Evolutionary conservation across 2,797 vertebrate species (phyloP).

Genomic region (Gastrophryne carolinensis): DNA sequence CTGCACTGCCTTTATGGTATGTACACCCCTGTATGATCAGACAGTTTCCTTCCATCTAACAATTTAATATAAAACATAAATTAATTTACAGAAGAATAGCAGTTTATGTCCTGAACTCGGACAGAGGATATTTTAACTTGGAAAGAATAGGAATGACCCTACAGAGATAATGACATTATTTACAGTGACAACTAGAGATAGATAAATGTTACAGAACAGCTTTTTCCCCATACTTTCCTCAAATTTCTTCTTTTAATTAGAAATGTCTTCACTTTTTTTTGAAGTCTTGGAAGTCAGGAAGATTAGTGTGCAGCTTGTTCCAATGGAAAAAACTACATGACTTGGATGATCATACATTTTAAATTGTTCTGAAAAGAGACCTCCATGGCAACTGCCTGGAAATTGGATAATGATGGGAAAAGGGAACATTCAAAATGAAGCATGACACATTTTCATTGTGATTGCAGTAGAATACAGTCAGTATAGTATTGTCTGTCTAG

Average conservation of each 20-base stretch:
- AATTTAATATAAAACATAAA: too few species aligned
- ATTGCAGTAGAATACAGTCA: constrained; percentile 24
- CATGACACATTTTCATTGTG: constrained; percentile 34
- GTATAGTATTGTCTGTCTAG: constrained; percentile 34
- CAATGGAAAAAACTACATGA: constrained; percentile 17
- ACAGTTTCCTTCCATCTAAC: too few species aligned
- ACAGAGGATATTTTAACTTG: not conserved
- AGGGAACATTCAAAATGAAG: constrained; percentile 37
- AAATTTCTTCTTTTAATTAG: constrained; percentile 21
- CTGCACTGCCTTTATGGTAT: too few species aligned
- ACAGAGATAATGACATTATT: not conserved
- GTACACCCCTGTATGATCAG: too few species aligned
- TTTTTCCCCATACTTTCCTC: not conserved
- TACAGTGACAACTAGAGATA: not conserved
- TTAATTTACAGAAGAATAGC: not conserved
- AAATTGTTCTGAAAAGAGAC: constrained; percentile 25
- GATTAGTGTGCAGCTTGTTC: constrained; percentile 8
- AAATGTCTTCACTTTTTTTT: constrained; percentile 13
- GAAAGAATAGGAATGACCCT: not conserved
- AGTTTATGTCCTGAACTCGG: not conserved
- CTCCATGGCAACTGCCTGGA: constrained; percentile 43
- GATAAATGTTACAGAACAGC: not conserved
- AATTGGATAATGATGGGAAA: constrained; percentile 40
- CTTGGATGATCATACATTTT: constrained; percentile 28
- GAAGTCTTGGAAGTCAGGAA: not conserved